A percentile compares a stretch with the other conserved stretches of the same genome.
Evolutionary conservation across 2,797 vertebrate genomes (phyloP).

Genomic region (Philypnodon macrostomus): DNA sequence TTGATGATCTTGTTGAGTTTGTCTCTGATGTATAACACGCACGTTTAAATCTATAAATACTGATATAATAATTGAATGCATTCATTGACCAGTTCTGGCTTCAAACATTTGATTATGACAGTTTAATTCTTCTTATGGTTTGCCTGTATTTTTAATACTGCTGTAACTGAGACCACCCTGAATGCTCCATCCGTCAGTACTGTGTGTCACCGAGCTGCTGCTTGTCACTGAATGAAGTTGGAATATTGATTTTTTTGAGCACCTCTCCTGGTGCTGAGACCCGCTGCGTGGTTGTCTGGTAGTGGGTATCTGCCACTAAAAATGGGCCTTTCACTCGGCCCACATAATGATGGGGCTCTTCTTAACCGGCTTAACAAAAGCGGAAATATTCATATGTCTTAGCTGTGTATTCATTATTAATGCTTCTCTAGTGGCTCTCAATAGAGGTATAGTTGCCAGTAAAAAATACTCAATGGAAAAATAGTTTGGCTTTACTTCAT

Average conservation of each 20-base stretch:
- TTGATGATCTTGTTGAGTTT: too few species aligned
- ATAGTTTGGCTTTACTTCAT: constrained; percentile 21
- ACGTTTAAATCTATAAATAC: too few species aligned
- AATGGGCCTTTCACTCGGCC: constrained; percentile 22
- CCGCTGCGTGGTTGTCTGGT: constrained; percentile 20
- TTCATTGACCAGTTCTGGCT: too few species aligned
- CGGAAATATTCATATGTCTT: constrained; percentile 23
- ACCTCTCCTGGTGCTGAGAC: constrained; percentile 22
- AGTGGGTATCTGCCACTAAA: constrained; percentile 22
- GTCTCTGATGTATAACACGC: too few species aligned
- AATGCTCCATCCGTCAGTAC: constrained; percentile 33
- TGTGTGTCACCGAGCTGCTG: constrained; percentile 35
- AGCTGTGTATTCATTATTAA: constrained; percentile 47
- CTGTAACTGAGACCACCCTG: constrained; percentile 22
- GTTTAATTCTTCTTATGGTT: background rate
- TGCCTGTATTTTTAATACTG: constrained; percentile 21
- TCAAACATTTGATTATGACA: background rate
- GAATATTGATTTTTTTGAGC: constrained; percentile 60
- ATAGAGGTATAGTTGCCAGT: constrained; percentile 26
- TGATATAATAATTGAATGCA: too few species aligned
- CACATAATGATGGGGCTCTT: constrained; percentile 12
- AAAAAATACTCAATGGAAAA: constrained; percentile 37
- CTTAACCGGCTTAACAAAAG: constrained; percentile 40
- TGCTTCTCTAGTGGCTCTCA: constrained; percentile 33
- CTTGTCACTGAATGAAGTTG: constrained; percentile 54